Base-by-base conservation (phyloP, 2,797 vertebrate genomes). In the Scarus forsteni region DNA sequence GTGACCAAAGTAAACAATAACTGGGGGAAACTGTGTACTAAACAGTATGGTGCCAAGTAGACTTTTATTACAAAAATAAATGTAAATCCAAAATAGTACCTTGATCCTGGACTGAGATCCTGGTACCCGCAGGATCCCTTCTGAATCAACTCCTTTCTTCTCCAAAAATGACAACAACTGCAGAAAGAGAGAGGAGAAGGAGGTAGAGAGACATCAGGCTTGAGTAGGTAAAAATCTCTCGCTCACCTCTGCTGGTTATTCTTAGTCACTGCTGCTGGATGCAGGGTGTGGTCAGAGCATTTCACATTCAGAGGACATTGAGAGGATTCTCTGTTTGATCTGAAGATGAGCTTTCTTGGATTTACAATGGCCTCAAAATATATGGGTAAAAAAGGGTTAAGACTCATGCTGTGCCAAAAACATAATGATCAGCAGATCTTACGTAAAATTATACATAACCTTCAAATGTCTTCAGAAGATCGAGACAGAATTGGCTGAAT, bases 21-120 rank as follows among this genome's bases (percentile, higher is more conserved):
- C 52, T 36, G 0, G 0, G 10, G 16, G 0, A 36, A 0, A 48
- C 3, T 35, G 15, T 27, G 6, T 6, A 15, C 27, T 9, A n/a
- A 2, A 42, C 19, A 2, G 15, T 62, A n/a, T 44, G 8, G 1
- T 9, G 12, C 0, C 8, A 9, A 14, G 27, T 27, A 27, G 27
- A 27, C 6, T 13, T 49, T 61, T 11, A 10, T 49, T 39, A 53
- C 36, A 68, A 39, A 46, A 49, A 59, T 3, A 46, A 3, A 6
- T 18, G 12, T 51, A 7, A 1, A 61, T 66, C 11, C 45, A 70
- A 40, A 48, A 38, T 15, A 49, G 49, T 92, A 97, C 97, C 96
- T 98, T 97, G 76, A 97, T 96, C 81, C 96, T 95, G 60, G 94
- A 91, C 88, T 97, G 96, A 80, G 96, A 96, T 6, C 97, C 97